Evolutionary conservation across 1,140 invertebrate genomes (phyloP), one percentile per base, ranked within the genome.

Genomic region (Globodera rostochiensis): DNA sequence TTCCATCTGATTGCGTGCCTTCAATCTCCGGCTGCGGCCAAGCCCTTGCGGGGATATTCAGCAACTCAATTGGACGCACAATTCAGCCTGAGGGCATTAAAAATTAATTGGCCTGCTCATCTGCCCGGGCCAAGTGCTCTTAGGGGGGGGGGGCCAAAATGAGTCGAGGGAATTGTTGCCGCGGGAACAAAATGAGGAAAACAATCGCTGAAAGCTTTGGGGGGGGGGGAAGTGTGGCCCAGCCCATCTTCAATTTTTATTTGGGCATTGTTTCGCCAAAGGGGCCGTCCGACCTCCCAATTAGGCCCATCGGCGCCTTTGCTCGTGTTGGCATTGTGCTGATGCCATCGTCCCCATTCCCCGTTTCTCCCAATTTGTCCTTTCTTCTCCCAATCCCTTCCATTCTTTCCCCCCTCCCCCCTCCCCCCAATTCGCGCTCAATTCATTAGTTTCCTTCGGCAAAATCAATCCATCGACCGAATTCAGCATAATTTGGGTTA

Each of bases 41-140:
- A 19, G 25, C 15, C 15, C 19, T 60, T 5, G 13, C 57, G 15
- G 13, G 15, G 57, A 60, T 60, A 19, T 15, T 19, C 15, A 60
- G 57, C 57, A 60, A 60, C 15, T 60, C 57, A 60, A 60, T 60
- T 60, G 57, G 57, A 5, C 57, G 19, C 15, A 50, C 5, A 60
- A 60, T 60, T 60, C 57, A 60, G 11, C 57, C 19, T 6, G 13
- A 19, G 57, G 13, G 57, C 57, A 60, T 60, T 60, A 60, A 60
- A 60, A 60, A 60, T 60, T 60, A 60, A 60, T 60, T 60, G 57
- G 57, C 57, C 57, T 60, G 57, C 57, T 53, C 57, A 60, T 60
- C 15, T 60, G 57, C 57, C 57, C 57, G 50, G 50, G 50, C 7
- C 50, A 50, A 50, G 11, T 50, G 50, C 50, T 60, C 19, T 19